A percentile compares a stretch with the other conserved stretches of the same genome.
Evolutionary conservation across 2,888 invertebrate genomes (phyloP).

Genomic region (Panorpa germanica): DNA sequence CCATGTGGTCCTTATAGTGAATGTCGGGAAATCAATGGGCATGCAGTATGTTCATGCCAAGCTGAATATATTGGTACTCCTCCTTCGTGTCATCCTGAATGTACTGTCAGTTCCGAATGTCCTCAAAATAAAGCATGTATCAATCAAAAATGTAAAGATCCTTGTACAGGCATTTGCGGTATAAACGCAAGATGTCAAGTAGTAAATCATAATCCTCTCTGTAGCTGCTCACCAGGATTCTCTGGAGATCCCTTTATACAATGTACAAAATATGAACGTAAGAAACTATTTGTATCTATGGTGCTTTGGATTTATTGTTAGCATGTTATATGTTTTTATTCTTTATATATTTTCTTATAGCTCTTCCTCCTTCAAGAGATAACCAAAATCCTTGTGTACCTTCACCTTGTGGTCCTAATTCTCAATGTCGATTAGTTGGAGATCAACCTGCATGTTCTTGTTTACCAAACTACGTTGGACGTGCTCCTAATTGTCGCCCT

Average conservation of each 20-base stretch:
- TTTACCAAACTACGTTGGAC: constrained; percentile 57
- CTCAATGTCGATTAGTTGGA: constrained; percentile 61
- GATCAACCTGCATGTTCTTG: constrained; percentile 76
- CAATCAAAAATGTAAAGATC: constrained; percentile 42
- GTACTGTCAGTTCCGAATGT: constrained; percentile 45
- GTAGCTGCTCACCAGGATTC: constrained; percentile 38
- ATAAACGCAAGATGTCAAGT: constrained; percentile 43
- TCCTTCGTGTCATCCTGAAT: constrained; percentile 43
- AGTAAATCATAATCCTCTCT: constrained; percentile 47
- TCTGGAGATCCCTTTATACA: constrained; percentile 43
- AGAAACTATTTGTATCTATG: neutral
- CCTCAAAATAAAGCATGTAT: constrained; percentile 39
- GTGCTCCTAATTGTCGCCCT: constrained; percentile 72
- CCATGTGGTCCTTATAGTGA: constrained; percentile 48
- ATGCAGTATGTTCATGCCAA: constrained; percentile 41
- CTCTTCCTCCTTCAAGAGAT: constrained; percentile 22
- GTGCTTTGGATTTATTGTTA: constrained; percentile 11
- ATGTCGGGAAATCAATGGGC: constrained; percentile 38
- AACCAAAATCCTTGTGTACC: constrained; percentile 52
- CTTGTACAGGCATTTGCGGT: constrained; percentile 46
- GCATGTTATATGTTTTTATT: neutral
- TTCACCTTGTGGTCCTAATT: constrained; percentile 69
- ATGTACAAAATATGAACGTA: constrained; percentile 20
- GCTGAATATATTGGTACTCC: constrained; percentile 42
- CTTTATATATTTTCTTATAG: constrained; percentile 17